These are phyloP conservation scores for Miltochrista miniata DNA, from an alignment of 2,888 invertebrate genomes.

Conservation along the genomic window DNA sequence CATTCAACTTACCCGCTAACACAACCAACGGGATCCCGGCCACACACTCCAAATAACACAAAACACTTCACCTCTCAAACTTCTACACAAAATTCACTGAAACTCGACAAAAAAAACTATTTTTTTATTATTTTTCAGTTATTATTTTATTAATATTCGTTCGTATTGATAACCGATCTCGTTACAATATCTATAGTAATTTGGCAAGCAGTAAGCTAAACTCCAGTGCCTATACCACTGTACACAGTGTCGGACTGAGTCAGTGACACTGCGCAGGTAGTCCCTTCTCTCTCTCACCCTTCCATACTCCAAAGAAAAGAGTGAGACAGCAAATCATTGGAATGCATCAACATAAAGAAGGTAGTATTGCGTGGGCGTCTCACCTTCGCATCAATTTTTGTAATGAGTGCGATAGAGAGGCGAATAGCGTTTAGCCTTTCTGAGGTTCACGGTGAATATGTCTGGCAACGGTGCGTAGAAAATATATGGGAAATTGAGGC, in stretches of 20 bases:
- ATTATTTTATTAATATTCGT: conserved; percentile 61
- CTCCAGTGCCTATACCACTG: conserved; percentile 52
- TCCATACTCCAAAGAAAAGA: conserved; percentile 35
- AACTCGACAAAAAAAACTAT: conserved; percentile 29
- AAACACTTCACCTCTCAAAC: conserved; percentile 31
- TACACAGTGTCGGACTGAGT: conserved; percentile 67
- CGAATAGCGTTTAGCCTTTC: conserved; percentile 50
- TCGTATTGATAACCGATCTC: conserved; percentile 51
- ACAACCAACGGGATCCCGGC: conserved; percentile 69
- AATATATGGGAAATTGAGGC: conserved; percentile 73
- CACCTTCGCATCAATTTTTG: conserved; percentile 45
- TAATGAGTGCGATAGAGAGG: conserved; percentile 46
- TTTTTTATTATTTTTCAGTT: conserved; percentile 44
- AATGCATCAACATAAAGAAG: conserved; percentile 66
- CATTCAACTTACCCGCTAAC: conserved; percentile 62
- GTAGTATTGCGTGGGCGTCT: conserved; percentile 59
- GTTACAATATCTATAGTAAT: conserved; percentile 32
- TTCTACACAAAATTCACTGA: conserved; percentile 41
- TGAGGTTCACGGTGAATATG: conserved; percentile 64
- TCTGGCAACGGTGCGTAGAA: conserved; percentile 64
- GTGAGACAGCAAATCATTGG: conserved; percentile 59
- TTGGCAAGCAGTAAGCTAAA: conserved; percentile 32
- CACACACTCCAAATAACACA: conserved; percentile 47
- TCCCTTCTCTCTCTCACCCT: conserved; percentile 56
- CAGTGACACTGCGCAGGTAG: conserved; percentile 77